Percentiles rank a stretch among this genome's conserved stretches.
These are phyloP conservation scores for Conger conger DNA, from an alignment of 2,113 vertebrate genomes.

Conservation along the genomic window DNA sequence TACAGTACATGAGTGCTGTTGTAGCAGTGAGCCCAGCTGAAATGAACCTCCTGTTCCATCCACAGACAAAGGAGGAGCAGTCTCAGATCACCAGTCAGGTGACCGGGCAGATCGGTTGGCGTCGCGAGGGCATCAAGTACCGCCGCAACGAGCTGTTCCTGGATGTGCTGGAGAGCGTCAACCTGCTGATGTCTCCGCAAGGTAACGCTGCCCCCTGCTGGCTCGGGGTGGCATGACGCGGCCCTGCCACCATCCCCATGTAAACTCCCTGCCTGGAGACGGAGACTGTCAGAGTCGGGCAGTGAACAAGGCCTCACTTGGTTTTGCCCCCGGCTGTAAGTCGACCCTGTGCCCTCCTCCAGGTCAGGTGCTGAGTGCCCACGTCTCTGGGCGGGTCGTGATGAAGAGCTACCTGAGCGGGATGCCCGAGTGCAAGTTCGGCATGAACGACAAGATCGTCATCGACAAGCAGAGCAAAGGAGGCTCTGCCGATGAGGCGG, in stretches of 20 bases:
- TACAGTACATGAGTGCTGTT: neutral
- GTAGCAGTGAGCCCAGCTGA: neutral
- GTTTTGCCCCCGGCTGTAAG: neutral
- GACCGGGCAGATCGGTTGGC: conserved; percentile 98
- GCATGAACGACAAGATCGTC: conserved; percentile 99
- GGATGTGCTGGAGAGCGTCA: conserved; percentile 97
- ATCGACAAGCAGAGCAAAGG: conserved; percentile 99
- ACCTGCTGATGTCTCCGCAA: conserved; percentile 97
- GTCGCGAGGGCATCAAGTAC: conserved; percentile 98
- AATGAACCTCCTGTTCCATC: conserved; percentile 23
- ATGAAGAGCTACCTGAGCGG: conserved; percentile 99
- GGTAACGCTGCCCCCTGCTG: conserved; percentile 63
- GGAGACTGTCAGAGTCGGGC: neutral
- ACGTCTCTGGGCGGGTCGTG: conserved; percentile 95
- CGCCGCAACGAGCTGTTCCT: conserved; percentile 97
- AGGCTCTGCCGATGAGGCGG: conserved; percentile 89
- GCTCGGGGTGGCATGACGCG: neutral
- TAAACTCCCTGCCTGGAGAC: neutral
- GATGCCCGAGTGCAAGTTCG: conserved; percentile 99
- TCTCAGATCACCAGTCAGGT: conserved; percentile 99
- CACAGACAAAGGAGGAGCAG: conserved; percentile 97
- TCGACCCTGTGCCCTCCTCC: conserved; percentile 28
- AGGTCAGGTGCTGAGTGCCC: conserved; percentile 97
- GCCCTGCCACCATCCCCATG: neutral
- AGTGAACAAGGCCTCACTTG: neutral